Evolutionary conservation across 2,888 invertebrate species (phyloP), one percentile per base, ranked within the genome.

Genomic region (Cenopis cana): DNA sequence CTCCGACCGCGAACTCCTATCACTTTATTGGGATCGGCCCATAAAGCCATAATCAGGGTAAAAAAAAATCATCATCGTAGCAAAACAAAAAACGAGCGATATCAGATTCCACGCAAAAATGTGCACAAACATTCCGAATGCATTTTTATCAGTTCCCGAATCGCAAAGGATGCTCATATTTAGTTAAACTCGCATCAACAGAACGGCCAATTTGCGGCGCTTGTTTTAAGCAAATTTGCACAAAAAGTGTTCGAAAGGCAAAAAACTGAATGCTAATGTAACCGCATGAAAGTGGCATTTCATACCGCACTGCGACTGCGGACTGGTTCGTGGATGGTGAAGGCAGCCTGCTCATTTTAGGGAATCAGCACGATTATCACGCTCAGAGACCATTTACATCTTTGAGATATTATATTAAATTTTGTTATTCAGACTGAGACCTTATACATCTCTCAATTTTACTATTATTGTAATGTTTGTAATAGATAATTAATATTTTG

Each of bases 201-300:
- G 3, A 56, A 69, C 55, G 68, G 49, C 50, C 69, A 56, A 64
- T 62, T 64, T 38, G 56, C 62, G 38, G 17, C 14, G 50, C 50
- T 69, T 56, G 69, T 57, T 62, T 57, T 38, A 64, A 52, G 69
- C 52, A 62, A 70, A 66, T 59, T 65, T 65, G 57, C 54, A 54
- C 60, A 70, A 66, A 70, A 70, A 70, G 59, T 46, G 41, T 59
- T 52, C 41, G 64, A 29, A 20, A 46, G 20, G 60, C 68, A 70
- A 70, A 69, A 69, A 70, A 70, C 65, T 60, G 54, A 70, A 70
- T 70, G 70, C 33, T 66, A 70, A 70, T 70, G 70, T 70, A 70
- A 49, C 70, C 70, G 70, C 70, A 66, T 55, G 65, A 33, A 70
- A 70, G 70, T 70, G 70, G 70, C 70, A 70, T 70, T 70, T 70